Base-by-base conservation (phyloP, 2,888 invertebrate genomes). In the Odontocolon sp. region DNA sequence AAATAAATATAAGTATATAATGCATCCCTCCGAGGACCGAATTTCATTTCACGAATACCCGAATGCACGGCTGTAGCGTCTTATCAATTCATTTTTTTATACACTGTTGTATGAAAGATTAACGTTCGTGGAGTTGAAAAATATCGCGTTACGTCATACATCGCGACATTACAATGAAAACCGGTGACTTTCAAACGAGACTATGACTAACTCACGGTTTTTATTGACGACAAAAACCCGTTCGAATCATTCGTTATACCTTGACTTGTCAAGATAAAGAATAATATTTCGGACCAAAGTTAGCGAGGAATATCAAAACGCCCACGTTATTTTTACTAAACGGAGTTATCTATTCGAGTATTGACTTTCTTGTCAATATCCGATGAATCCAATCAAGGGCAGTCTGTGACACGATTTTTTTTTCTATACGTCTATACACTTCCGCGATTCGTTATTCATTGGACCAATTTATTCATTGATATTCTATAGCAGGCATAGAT, bases 391-490 rank as follows among this genome's bases (percentile, higher is more conserved):
- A 47, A 63, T 63, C 61, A 63, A 33, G 18, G 21, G 18, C 45
- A 45, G 11, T 6, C 61, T 21, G 8, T 21, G 4, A 47, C 31
- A 45, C 28, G 2, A 18, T 59, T 61, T 63, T 40, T 57, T 45
- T 23, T 33, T 23, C 21, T 14, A 47, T 31, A 16, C 61, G 8
- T 5, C 14, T 26, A n/a, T 23, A 38, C 47, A 57, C 40, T 38
- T 14, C 38, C 47, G 38, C 47, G 47, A 9, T 59, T 68, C 38
- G 64, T 69, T 69, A 67, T 66, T 71, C 68, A 61, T 67, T 16
- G 47, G 26, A 52, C 36, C 40, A 52, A 47, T 59, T 77, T 52
- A 59, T 28, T 66, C 66, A 18, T 16, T 23, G 50, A 28, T 31
- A 11, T 28, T 21, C 50, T 59, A 38, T 16, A 45, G 45, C 14